Evolutionary conservation across 2,888 invertebrate genomes (phyloP).

Genomic region (Cybosia mesomella): DNA sequence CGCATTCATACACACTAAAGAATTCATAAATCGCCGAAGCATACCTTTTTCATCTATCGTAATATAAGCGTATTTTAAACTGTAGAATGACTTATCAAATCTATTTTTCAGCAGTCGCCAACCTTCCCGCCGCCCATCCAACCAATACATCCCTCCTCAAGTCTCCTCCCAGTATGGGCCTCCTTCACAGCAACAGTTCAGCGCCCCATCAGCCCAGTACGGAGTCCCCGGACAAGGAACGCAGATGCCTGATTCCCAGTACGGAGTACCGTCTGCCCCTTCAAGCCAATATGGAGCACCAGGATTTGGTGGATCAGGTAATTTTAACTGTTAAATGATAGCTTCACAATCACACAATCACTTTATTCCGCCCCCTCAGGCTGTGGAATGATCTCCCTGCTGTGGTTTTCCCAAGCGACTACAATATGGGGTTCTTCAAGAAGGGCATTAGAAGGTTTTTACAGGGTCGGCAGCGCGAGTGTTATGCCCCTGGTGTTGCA

Average conservation of each 20-base stretch:
- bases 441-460: no score
- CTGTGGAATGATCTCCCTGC: no score
- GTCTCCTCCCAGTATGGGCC: constrained; percentile 34
- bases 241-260: constrained; percentile 26
- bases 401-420: no score
- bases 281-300: constrained; percentile 45
- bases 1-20: no score
- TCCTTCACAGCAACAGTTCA: constrained; percentile 33
- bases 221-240: constrained; percentile 26
- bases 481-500: no score
- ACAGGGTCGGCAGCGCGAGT: no score
- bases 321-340: not conserved
- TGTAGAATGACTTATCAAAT: not conserved
- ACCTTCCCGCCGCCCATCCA: constrained; percentile 55
- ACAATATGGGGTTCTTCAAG: no score
- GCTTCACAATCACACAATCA: no score
- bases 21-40: no score
- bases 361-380: no score
- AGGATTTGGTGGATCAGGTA: constrained; percentile 51
- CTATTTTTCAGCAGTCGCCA: constrained; percentile 66
- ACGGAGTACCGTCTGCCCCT: constrained; percentile 40
- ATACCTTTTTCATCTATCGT: no score
- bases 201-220: constrained; percentile 49
- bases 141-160: constrained; percentile 40
- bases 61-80: no score